Evolutionary conservation across 1,140 invertebrate genomes (phyloP), one percentile per base, ranked within the genome.

Genomic region (Aphidius ervi): DNA sequence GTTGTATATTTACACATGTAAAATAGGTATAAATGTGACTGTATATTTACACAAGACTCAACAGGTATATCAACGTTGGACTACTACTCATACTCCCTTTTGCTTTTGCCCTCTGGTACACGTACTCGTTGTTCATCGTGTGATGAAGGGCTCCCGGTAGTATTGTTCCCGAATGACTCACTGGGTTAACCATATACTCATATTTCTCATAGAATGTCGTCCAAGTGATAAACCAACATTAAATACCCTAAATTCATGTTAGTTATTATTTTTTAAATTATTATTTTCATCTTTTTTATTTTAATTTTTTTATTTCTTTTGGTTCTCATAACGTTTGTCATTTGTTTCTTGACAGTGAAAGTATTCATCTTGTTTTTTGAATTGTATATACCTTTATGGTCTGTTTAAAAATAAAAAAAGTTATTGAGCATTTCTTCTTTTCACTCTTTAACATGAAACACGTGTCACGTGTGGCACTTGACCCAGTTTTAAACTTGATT

Each of bases 91-190:
- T 16, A 54, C 52, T 9, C 5, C 7, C 7, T 37, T 52, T 37
- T 7, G 42, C 1, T 43, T 43, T 10, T 58, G 46, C 56, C 40
- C 43, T 46, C 46, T 54, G 65, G 60, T 66, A 61, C 63, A 55
- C 62, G 49, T 58, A 50, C 41, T 52, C 52, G 52, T 61, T 58
- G 61, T 65, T 55, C 64, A 58, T 63, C 61, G 56, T 63, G 65
- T 68, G 70, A 72, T 71, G 68, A 73, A 74, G 72, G 72, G 72
- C 71, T 74, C 65, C 65, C 66, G 67, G 63, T 65, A 73, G 71
- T 74, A 71, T 74, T 66, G 70, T 67, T 53, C 31, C 61, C 47
- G 68, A 62, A 67, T 74, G 72, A 74, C 64, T 74, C 71, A 72
- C 67, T 67, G 68, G 63, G 46, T 68, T 64, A 67, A 72, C 65